Evolutionary conservation across 1,140 invertebrate genomes (phyloP).

Genomic region (Eupristina koningsbergeri): DNA sequence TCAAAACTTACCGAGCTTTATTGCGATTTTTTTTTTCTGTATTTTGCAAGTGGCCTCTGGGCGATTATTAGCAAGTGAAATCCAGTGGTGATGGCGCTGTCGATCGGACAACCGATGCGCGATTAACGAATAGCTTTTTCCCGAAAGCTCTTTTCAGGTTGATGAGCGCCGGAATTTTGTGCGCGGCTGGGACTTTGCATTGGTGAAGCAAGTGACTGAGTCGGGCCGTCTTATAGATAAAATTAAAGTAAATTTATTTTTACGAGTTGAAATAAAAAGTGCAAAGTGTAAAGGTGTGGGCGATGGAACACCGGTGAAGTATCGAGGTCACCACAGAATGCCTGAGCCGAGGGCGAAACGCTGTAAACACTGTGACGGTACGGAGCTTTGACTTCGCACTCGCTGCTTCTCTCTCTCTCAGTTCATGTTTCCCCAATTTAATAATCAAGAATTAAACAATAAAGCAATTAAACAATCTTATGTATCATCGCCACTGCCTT

Average conservation of each 20-base stretch:
- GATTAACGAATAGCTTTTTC: not conserved
- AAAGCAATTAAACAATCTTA: too few relatives aligned
- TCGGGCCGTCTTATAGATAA: too few relatives aligned
- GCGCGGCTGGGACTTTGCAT: not conserved
- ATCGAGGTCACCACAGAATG: constrained; percentile 73
- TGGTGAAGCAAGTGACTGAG: not conserved
- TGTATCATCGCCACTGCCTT: constrained; percentile 14
- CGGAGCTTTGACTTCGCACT: constrained; percentile 46
- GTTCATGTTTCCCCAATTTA: too few relatives aligned
- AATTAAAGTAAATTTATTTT: constrained; percentile 36
- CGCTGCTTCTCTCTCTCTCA: not conserved
- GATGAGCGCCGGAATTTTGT: not conserved
- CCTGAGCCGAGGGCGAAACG: constrained; percentile 74
- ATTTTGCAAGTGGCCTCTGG: too few relatives aligned
- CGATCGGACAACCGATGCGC: not conserved
- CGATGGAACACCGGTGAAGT: constrained; percentile 73
- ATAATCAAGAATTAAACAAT: too few relatives aligned
- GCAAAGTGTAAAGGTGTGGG: constrained; percentile 52
- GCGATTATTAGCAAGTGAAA: too few relatives aligned
- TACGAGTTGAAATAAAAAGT: not conserved
- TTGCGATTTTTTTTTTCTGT: too few relatives aligned
- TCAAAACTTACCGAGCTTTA: too few relatives aligned
- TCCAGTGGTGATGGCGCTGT: not conserved
- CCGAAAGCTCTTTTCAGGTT: not conserved
- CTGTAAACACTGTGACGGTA: constrained; percentile 75